Conservation (phyloP, 2,888 invertebrate genomes). For the Crepidodera aurea region DNA sequence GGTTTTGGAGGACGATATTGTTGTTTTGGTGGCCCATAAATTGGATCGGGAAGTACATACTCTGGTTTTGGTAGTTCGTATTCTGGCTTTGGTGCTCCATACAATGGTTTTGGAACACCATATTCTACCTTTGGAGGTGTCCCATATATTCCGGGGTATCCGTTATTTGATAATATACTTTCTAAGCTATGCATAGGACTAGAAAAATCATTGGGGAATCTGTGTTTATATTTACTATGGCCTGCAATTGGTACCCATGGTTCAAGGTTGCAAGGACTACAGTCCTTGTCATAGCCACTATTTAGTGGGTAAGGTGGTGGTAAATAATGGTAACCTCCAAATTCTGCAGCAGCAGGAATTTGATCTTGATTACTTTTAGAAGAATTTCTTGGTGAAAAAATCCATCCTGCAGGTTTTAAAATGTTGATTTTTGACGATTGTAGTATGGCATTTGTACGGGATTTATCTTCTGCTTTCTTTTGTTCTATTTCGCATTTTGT, state of each 20-base stretch:
- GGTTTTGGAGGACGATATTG: slow-evolving; percentile 26
- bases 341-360: slow-evolving; percentile 40
- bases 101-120: slow-evolving; percentile 20
- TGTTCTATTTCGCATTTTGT: slow-evolving; percentile 42
- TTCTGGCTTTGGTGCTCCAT: slow-evolving; percentile 39
- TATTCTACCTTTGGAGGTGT: slow-evolving; percentile 15
- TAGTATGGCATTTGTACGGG: background rate
- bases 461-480: slow-evolving; percentile 47
- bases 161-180: slow-evolving; percentile 24
- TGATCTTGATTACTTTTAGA: slow-evolving; percentile 33
- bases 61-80: slow-evolving; percentile 40
- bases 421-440: background rate
- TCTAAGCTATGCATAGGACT: slow-evolving; percentile 36
- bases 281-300: slow-evolving; percentile 61
- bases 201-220: slow-evolving; percentile 46
- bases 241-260: slow-evolving; percentile 80
- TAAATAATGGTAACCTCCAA: slow-evolving; percentile 45
- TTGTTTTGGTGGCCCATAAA: slow-evolving; percentile 35
- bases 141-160: slow-evolving; percentile 28
- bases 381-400: background rate
- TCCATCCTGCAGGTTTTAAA: background rate
- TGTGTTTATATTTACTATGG: slow-evolving; percentile 51
- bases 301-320: slow-evolving; percentile 44
- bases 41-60: slow-evolving; percentile 15
- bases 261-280: slow-evolving; percentile 80